Percentiles rank a stretch among this genome's conserved stretches.
Conservation (phyloP, 2,888 invertebrate species). For the Limnephilus lunatus region DNA sequence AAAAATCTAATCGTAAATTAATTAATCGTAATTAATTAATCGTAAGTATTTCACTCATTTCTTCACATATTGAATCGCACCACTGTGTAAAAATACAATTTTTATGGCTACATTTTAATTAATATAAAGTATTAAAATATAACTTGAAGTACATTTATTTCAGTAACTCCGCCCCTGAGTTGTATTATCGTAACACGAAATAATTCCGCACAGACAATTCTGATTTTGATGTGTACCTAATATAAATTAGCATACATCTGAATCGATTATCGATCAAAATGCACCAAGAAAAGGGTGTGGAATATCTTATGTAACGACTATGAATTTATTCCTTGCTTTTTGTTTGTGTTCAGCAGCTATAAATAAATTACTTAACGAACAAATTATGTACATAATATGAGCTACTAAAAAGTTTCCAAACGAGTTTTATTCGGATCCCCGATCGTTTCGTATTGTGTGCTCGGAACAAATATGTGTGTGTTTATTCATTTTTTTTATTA, state of each 20-base stretch:
- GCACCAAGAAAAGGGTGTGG: background rate
- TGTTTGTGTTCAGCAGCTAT: background rate
- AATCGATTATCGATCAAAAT: constrained; percentile 19
- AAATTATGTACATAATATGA: background rate
- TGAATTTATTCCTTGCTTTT: constrained; percentile 4
- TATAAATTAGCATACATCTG: constrained; percentile 30
- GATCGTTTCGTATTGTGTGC: constrained; percentile 4
- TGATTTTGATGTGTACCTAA: constrained; percentile 11
- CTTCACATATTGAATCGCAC: background rate
- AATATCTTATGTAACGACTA: background rate
- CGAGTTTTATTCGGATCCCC: background rate
- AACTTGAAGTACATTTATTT: background rate
- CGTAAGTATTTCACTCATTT: background rate
- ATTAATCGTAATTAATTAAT: too few species aligned
- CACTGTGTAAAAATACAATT: background rate
- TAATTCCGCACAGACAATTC: background rate
- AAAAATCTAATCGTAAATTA: background rate
- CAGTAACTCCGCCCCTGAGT: background rate
- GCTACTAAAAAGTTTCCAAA: background rate
- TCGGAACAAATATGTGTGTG: background rate
- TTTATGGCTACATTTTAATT: background rate
- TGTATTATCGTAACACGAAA: background rate
- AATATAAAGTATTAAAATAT: background rate
- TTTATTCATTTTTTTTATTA: constrained; percentile 18
- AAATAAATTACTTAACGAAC: background rate